A percentile compares a stretch with the other conserved stretches of the same genome.
phyloP scores from a whole-genome alignment of 2,797 vertebrate genomes.

The Hoplostethus atlanticus region DNA sequence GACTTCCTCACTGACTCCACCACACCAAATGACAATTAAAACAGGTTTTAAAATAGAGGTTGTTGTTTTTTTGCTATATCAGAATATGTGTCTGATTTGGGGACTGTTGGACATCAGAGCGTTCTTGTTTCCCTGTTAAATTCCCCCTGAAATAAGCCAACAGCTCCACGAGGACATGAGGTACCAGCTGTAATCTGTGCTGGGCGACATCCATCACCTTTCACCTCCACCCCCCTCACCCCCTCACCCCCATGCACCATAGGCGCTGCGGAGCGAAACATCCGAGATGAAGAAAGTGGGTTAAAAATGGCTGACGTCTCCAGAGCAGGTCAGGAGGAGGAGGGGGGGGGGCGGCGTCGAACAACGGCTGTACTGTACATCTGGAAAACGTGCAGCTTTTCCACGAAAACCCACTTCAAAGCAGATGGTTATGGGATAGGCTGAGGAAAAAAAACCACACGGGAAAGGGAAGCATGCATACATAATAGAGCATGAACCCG shows the following conservation, averaged over 20 bases:
- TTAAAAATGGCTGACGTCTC: slow-evolving; percentile 52
- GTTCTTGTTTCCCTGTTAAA: slow-evolving; percentile 21
- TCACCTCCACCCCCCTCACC: no score
- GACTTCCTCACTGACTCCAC: no score
- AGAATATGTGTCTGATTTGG: no score
- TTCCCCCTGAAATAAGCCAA: no score
- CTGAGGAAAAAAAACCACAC: neutral
- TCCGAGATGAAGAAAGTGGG: slow-evolving; percentile 22
- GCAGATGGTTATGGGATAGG: slow-evolving; percentile 5
- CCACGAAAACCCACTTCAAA: neutral
- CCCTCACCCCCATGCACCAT: no score
- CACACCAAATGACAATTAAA: no score
- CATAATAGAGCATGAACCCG: slow-evolving; percentile 60
- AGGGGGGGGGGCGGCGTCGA: no score
- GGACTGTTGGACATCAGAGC: neutral
- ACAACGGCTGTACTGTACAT: neutral
- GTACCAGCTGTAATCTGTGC: no score
- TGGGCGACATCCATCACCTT: no score
- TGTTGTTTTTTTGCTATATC: no score
- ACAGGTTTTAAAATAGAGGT: no score
- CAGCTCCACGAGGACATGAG: no score
- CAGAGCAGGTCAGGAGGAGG: slow-evolving; percentile 1
- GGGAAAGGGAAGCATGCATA: slow-evolving; percentile 48
- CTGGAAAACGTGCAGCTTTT: slow-evolving; percentile 14
- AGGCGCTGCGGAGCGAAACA: neutral